phyloP scores from a whole-genome alignment of 2,888 invertebrate species.

The Eilema sororculum region DNA sequence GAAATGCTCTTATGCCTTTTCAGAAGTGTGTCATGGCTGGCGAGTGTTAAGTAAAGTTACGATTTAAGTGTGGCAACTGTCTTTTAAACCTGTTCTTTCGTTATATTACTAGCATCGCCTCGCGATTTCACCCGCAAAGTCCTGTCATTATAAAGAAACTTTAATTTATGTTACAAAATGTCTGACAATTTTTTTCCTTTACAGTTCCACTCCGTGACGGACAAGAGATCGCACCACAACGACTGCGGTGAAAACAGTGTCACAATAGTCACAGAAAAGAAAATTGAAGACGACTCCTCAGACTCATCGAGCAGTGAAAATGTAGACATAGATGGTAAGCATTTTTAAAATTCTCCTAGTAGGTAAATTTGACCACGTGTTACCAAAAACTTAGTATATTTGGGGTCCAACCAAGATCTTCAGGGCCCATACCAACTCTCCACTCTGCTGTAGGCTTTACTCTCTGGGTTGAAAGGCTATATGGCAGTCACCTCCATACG shows the following conservation, averaged over 20 bases:
- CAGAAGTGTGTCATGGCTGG: slow-evolving; percentile 46
- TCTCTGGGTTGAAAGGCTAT: too few species aligned
- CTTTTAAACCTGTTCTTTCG: slow-evolving; percentile 26
- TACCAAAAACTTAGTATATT: too few species aligned
- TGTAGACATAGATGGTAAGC: slow-evolving; percentile 81
- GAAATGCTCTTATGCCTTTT: slow-evolving; percentile 24
- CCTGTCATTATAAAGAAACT: neutral
- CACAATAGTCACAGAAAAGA: slow-evolving; percentile 80
- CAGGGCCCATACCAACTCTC: too few species aligned
- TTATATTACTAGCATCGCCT: slow-evolving; percentile 11
- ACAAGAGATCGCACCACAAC: slow-evolving; percentile 76
- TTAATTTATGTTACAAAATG: neutral
- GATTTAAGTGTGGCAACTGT: slow-evolving; percentile 23
- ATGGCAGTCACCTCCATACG: too few species aligned
- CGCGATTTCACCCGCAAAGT: too few species aligned
- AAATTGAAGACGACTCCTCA: slow-evolving; percentile 81
- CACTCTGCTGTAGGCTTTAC: too few species aligned
- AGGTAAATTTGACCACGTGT: too few species aligned
- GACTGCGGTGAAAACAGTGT: slow-evolving; percentile 81
- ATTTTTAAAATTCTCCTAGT: too few species aligned
- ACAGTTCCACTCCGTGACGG: slow-evolving; percentile 83
- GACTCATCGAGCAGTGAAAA: slow-evolving; percentile 80
- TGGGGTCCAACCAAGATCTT: too few species aligned
- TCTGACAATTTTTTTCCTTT: slow-evolving; percentile 42
- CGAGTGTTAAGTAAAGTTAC: slow-evolving; percentile 27